Evolutionary conservation across 2,797 vertebrate genomes (phyloP).

Genomic region (Phoxinus dragarum): DNA sequence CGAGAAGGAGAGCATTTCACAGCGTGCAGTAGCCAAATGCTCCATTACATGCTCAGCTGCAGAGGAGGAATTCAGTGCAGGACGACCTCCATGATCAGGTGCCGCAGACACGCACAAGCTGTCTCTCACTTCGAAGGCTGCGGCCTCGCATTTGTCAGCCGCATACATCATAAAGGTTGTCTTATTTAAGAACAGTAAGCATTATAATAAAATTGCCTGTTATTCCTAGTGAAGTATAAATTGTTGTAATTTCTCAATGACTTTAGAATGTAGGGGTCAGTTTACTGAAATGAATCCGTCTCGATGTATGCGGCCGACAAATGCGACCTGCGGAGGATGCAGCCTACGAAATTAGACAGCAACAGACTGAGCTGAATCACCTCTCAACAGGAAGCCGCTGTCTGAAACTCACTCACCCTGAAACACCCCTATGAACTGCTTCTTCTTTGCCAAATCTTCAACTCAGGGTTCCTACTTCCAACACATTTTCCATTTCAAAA

Average conservation of each 20-base stretch:
- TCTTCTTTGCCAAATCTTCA: neutral
- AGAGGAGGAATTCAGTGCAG: slow-evolving; percentile 71
- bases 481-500: no score
- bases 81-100: slow-evolving; percentile 61
- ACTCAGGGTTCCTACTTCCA: no score
- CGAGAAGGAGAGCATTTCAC: slow-evolving; percentile 12
- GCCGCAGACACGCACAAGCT: neutral
- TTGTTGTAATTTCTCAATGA: neutral
- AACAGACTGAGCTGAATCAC: slow-evolving; percentile 1
- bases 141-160: no score
- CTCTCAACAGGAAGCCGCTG: slow-evolving; percentile 20
- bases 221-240: neutral
- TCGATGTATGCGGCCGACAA: neutral
- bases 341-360: no score
- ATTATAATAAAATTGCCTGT: neutral
- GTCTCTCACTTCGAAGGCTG: neutral
- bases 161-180: neutral
- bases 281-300: neutral
- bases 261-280: neutral
- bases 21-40: slow-evolving; percentile 61
- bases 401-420: slow-evolving; percentile 16
- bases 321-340: neutral
- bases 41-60: slow-evolving; percentile 75
- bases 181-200: no score
- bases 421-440: slow-evolving; percentile 2